A percentile compares a stretch with the other conserved stretches of the same genome.
Evolutionary conservation across 2,888 invertebrate genomes (phyloP).

Genomic region (Dendrolimus houi): DNA sequence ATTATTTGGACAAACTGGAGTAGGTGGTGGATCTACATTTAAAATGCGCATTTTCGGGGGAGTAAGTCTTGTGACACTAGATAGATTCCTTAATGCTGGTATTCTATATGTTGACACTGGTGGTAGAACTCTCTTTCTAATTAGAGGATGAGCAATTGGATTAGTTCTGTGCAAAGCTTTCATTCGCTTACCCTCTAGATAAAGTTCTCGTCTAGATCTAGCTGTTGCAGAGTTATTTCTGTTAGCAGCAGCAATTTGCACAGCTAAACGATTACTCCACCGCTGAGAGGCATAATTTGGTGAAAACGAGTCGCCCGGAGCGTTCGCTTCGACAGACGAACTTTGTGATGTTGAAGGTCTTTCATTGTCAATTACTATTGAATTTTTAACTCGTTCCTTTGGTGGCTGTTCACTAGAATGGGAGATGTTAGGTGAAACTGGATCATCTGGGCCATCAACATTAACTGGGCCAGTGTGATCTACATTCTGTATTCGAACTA

Average conservation of each 20-base stretch:
- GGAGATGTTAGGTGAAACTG: slow-evolving; percentile 1
- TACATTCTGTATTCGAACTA: slow-evolving; percentile 56
- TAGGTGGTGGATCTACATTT: neutral
- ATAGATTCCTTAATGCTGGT: slow-evolving; percentile 45
- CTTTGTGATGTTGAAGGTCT: slow-evolving; percentile 22
- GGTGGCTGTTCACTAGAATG: neutral
- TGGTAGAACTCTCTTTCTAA: slow-evolving; percentile 42
- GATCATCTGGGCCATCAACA: slow-evolving; percentile 54
- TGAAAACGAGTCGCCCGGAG: slow-evolving; percentile 19
- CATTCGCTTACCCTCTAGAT: slow-evolving; percentile 49
- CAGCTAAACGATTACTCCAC: slow-evolving; percentile 64
- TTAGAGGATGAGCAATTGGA: slow-evolving; percentile 52
- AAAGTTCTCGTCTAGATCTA: slow-evolving; percentile 51
- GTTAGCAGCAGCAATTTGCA: slow-evolving; percentile 65
- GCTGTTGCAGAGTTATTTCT: slow-evolving; percentile 60
- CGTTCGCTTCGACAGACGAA: slow-evolving; percentile 12
- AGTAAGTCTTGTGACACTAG: slow-evolving; percentile 9
- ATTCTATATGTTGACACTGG: slow-evolving; percentile 55
- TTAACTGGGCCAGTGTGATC: slow-evolving; percentile 57
- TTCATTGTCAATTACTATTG: slow-evolving; percentile 4
- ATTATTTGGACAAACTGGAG: neutral
- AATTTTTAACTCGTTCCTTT: neutral
- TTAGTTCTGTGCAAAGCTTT: slow-evolving; percentile 63
- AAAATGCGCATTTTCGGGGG: neutral
- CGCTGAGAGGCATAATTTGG: slow-evolving; percentile 25